Base-by-base conservation (phyloP, 2,888 invertebrate genomes). In the Zhuqinia jingwanae region DNA sequence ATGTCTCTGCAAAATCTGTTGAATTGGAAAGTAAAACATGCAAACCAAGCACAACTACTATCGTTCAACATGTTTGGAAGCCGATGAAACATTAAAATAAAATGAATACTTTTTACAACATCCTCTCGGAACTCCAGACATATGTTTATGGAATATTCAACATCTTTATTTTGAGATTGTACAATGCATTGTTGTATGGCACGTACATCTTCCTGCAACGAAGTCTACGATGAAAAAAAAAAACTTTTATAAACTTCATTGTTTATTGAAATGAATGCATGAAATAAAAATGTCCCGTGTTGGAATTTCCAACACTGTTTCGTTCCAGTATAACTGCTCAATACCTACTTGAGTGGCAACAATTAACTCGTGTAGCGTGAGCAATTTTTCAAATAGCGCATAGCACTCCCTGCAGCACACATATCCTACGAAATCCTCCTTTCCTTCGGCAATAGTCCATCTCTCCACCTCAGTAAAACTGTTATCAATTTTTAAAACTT, bases 111-210 rank as follows among this genome's bases (percentile, higher is more conserved):
- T 20, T 36, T 53, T 17, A 76, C 2, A 6, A 76, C 13, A 17
- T 56, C 27, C 15, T 53, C 58, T 1, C 76, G 22, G 15, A 76
- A 76, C 10, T 17, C 1, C 0, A 58, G 25, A 36, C 76, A 76
- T 2, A 58, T 22, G 42, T 56, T 76, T 5, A 58, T 17, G 13
- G 58, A 58, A n/a, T 15, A 76, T 58, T 76, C 76, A 30, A 20
- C 20, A 2, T 76, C 20, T 8, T n/a, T 1, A 2, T 15, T 13
- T 25, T 42, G 17, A 36, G 60, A 60, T n/a, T 60, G 15, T 25
- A 60, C 13, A n/a, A 60, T 2, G 11, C 1, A 60, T 2, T n/a
- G 15, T 15, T 60, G 8, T n/a, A 60, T 60, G 15, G 25, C 25
- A 8, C 15, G 25, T 1, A 30, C 60, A 60, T 60, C 25, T 2